These are phyloP conservation scores for Taurulus bubalis DNA, from an alignment of 2,113 vertebrate genomes.

Conservation along the genomic window DNA sequence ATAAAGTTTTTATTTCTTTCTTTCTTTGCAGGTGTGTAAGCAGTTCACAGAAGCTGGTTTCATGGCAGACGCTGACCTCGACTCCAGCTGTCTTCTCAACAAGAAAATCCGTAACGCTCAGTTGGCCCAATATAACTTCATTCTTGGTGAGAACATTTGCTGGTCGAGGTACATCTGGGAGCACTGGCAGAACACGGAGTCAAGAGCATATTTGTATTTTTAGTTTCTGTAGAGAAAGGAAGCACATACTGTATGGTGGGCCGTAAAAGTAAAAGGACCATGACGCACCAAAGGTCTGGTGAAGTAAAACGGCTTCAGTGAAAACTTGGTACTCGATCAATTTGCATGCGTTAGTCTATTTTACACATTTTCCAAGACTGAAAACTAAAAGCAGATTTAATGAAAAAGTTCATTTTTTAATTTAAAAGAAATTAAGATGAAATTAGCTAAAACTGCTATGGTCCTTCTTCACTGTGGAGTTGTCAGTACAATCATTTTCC, in stretches of 20 bases:
- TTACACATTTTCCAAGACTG: neutral
- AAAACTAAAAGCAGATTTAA: neutral
- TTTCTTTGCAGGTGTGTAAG: slow-evolving; percentile 85
- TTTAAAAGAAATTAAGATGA: neutral
- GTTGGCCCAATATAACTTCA: slow-evolving; percentile 96
- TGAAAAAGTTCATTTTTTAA: neutral
- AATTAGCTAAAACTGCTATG: neutral
- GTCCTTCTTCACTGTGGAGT: neutral
- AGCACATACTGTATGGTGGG: neutral
- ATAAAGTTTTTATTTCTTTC: neutral
- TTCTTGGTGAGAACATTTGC: slow-evolving; percentile 87
- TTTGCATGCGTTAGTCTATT: neutral
- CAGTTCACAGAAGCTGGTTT: slow-evolving; percentile 91
- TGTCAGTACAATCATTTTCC: too few species aligned
- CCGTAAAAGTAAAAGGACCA: neutral
- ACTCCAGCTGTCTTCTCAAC: slow-evolving; percentile 91
- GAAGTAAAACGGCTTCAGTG: neutral
- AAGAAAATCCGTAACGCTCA: slow-evolving; percentile 97
- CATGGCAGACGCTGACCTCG: slow-evolving; percentile 93
- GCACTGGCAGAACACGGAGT: neutral
- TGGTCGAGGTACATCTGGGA: neutral
- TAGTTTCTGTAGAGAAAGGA: neutral
- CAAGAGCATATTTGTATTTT: neutral
- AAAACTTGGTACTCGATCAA: neutral
- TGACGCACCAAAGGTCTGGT: neutral